Percentiles rank a stretch among this genome's conserved stretches.
These are phyloP conservation scores for Drosophila paucipuncta DNA, from an alignment of 2,888 invertebrate species.

Conservation along the genomic window DNA sequence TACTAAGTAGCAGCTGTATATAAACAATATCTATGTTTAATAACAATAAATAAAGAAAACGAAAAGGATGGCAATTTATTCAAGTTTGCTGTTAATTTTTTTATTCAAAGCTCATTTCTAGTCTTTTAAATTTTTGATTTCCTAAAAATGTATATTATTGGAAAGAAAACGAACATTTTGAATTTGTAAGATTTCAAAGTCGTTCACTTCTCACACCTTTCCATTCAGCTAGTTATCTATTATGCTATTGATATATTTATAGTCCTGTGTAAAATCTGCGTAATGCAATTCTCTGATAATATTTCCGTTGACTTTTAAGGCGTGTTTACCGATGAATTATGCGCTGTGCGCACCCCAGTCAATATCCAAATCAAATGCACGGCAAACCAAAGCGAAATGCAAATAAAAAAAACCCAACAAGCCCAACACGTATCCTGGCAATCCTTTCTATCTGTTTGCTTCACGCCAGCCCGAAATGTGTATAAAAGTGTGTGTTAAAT, in stretches of 20 bases:
- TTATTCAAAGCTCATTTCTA: neutral
- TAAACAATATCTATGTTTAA: neutral
- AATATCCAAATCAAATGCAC: slow-evolving; percentile 17
- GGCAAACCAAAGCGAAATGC: slow-evolving; percentile 73
- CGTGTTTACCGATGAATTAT: slow-evolving; percentile 78
- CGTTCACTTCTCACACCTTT: slow-evolving; percentile 17
- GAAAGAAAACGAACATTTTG: neutral
- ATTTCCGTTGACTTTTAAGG: slow-evolving; percentile 59
- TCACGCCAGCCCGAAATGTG: slow-evolving; percentile 11
- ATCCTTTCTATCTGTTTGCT: slow-evolving; percentile 48
- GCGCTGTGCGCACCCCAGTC: slow-evolving; percentile 29
- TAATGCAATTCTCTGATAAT: slow-evolving; percentile 20
- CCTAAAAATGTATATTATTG: neutral
- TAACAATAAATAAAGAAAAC: neutral
- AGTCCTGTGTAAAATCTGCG: slow-evolving; percentile 21
- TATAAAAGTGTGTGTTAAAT: slow-evolving; percentile 53
- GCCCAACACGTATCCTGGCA: slow-evolving; percentile 39
- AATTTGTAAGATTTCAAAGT: neutral
- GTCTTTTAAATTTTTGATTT: neutral
- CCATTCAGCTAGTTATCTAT: slow-evolving; percentile 20
- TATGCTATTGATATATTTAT: slow-evolving; percentile 46
- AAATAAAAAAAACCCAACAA: slow-evolving; percentile 70
- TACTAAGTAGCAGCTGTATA: slow-evolving; percentile 13
- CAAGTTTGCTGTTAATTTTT: neutral
- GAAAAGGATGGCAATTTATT: neutral